These are phyloP conservation scores for Chrysodeixis includens DNA, from an alignment of 2,888 invertebrate species.

Conservation along the genomic window DNA sequence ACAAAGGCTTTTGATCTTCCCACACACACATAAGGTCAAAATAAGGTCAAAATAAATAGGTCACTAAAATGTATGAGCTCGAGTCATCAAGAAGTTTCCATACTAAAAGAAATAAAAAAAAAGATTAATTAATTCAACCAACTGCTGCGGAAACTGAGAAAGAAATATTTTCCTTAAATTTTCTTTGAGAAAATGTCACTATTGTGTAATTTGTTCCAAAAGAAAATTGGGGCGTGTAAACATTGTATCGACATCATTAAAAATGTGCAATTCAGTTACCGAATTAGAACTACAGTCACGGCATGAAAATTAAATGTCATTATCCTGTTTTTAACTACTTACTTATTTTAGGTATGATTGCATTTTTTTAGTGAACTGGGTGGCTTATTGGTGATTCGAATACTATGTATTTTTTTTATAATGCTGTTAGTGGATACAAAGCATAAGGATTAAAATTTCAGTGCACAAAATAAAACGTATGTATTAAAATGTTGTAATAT, in stretches of 20 bases:
- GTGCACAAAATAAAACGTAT: no score
- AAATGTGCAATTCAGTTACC: conserved; percentile 39
- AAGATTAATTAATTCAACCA: conserved; percentile 22
- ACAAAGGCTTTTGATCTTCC: not conserved
- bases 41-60: not conserved
- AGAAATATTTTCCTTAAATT: conserved; percentile 14
- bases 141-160: not conserved
- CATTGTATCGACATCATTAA: conserved; percentile 44
- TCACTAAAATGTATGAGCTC: conserved; percentile 5
- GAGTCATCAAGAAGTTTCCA: not conserved
- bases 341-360: no score
- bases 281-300: conserved; percentile 26
- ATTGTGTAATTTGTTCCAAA: conserved; percentile 41
- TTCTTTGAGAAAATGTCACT: conserved; percentile 10
- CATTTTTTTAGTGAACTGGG: no score
- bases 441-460: no score
- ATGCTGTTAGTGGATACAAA: no score
- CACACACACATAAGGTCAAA: not conserved
- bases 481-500: no score
- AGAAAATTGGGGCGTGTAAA: conserved; percentile 58
- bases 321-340: not conserved
- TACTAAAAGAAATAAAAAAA: conserved; percentile 1
- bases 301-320: conserved; percentile 1
- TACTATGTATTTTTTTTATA: no score
- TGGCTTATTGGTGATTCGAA: no score